These are phyloP conservation scores for Parotocinclus haroldoi DNA, from an alignment of 2,797 vertebrate genomes.

Conservation along the genomic window DNA sequence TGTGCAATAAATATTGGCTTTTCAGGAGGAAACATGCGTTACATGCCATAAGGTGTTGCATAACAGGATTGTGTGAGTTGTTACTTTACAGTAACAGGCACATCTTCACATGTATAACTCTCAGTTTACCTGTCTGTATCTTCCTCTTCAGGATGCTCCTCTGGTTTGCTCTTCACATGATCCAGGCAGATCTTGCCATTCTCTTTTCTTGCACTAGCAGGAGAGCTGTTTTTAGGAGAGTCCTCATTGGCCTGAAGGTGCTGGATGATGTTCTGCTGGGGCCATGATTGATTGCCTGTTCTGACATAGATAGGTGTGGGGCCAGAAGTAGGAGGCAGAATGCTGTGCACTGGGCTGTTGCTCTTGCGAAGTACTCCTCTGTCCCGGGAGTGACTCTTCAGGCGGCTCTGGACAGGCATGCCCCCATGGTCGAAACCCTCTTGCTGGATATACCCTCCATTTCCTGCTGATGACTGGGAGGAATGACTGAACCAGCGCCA, in stretches of 20 bases:
- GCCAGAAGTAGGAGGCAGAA: constrained; percentile 80
- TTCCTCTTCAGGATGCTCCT: constrained; percentile 76
- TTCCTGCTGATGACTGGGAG: constrained; percentile 81
- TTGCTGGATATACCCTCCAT: constrained; percentile 82
- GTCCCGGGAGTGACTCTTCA: constrained; percentile 92
- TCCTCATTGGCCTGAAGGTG: constrained; percentile 77
- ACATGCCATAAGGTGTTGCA: too few relatives aligned
- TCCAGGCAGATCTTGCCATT: constrained; percentile 65
- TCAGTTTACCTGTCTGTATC: constrained; percentile 82
- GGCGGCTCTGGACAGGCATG: constrained; percentile 79
- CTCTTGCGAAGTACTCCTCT: constrained; percentile 86
- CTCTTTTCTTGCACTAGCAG: constrained; percentile 71
- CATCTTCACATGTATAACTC: constrained; percentile 29
- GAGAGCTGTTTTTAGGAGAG: constrained; percentile 69
- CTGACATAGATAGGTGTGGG: constrained; percentile 79
- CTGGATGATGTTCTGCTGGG: constrained; percentile 81
- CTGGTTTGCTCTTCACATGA: constrained; percentile 76
- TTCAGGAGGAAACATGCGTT: too few relatives aligned
- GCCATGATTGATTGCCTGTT: constrained; percentile 78
- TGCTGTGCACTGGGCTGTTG: constrained; percentile 86
- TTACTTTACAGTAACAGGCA: constrained; percentile 34
- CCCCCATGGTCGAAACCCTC: constrained; percentile 91
- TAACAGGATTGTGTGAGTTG: background rate
- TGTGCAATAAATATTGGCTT: too few relatives aligned
- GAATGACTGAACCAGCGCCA: constrained; percentile 98